Evolutionary conservation across 2,888 invertebrate genomes (phyloP).

Genomic region (Quadriops clusia): DNA sequence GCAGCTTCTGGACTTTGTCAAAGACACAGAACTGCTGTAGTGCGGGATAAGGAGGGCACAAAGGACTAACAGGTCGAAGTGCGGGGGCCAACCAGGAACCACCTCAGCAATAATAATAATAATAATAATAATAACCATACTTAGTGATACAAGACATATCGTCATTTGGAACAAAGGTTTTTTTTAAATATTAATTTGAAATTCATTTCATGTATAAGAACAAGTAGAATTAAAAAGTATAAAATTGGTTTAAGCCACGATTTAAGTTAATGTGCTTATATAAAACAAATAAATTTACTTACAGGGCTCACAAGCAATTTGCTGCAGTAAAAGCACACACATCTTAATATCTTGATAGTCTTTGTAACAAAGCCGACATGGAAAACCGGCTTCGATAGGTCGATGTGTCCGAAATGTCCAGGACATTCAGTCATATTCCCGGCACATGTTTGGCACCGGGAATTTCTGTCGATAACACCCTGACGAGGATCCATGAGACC

Average conservation of each 20-base stretch:
- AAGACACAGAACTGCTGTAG: no score
- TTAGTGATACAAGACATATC: no score
- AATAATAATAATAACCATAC: no score
- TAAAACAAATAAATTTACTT: constrained; percentile 42
- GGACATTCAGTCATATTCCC: constrained; percentile 98
- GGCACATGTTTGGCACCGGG: constrained; percentile 91
- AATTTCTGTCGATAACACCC: constrained; percentile 90
- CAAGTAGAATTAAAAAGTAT: background rate
- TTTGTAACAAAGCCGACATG: constrained; percentile 97
- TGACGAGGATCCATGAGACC: constrained; percentile 99
- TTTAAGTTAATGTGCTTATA: background rate
- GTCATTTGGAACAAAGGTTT: no score
- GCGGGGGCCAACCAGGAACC: no score
- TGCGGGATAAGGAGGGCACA: no score
- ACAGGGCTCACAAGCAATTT: constrained; percentile 90
- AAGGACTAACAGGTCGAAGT: no score
- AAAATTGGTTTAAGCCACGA: no score
- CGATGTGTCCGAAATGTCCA: constrained; percentile 98
- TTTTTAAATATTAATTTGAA: no score
- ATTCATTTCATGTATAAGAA: constrained; percentile 3
- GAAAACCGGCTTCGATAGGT: constrained; percentile 95
- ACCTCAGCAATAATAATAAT: no score
- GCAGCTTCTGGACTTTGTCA: no score
- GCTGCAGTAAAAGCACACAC: constrained; percentile 98
- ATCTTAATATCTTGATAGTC: constrained; percentile 92